Evolutionary conservation across 2,888 invertebrate genomes (phyloP).

Genomic region (Hecatera dysodea): DNA sequence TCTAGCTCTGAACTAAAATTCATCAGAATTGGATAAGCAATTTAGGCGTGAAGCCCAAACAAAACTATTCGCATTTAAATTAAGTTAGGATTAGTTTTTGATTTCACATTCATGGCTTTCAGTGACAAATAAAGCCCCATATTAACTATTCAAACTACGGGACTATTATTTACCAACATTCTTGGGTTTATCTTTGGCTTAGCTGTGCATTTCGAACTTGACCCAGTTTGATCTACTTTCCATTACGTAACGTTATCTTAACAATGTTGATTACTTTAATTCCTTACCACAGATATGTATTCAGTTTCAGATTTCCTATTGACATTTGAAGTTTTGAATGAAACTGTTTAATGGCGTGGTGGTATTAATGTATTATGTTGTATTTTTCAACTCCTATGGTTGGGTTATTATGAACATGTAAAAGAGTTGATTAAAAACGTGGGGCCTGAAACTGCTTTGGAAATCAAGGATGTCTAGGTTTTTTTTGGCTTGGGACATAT

Average conservation of each 20-base stretch:
- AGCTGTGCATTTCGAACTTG: conserved; percentile 39
- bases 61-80: too few species aligned
- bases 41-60: too few species aligned
- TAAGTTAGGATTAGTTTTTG: too few species aligned
- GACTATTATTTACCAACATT: background rate
- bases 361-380: background rate
- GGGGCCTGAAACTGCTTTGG: background rate
- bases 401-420: background rate
- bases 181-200: background rate
- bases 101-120: too few species aligned
- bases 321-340: background rate
- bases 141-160: background rate
- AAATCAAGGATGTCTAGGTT: background rate
- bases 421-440: background rate
- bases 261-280: conserved; percentile 7
- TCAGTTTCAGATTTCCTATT: conserved; percentile 19
- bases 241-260: conserved; percentile 22
- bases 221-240: conserved; percentile 41
- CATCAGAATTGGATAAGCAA: too few species aligned
- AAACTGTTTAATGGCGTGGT: background rate
- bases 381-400: background rate
- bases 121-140: background rate
- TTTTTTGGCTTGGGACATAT: background rate
- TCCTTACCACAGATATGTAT: background rate
- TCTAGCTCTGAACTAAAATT: too few species aligned